These are phyloP conservation scores for Neogale vison DNA, from an alignment of 2,113 vertebrate species.

Conservation along the genomic window DNA sequence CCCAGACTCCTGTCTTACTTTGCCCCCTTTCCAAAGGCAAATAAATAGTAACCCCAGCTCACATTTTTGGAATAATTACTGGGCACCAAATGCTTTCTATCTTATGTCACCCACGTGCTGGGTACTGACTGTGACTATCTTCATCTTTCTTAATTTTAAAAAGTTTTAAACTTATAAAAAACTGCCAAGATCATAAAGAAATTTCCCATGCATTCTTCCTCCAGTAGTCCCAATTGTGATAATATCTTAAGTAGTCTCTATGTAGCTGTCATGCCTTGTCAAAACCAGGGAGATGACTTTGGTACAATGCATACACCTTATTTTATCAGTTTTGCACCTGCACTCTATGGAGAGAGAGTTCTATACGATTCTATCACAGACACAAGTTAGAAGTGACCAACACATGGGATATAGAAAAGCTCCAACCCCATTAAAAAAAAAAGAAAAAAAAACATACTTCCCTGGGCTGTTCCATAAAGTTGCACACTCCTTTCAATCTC, in stretches of 20 bases:
- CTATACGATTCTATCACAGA: neutral
- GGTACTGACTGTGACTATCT: neutral
- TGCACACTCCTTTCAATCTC: neutral
- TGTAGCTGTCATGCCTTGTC: accelerated
- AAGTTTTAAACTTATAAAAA: neutral
- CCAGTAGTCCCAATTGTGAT: accelerated
- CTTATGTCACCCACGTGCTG: neutral
- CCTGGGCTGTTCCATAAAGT: neutral
- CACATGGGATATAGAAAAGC: neutral
- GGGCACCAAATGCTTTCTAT: neutral
- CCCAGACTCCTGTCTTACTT: neutral
- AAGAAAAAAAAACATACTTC: neutral
- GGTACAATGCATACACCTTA: neutral
- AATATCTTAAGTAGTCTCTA: accelerated
- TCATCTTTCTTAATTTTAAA: neutral
- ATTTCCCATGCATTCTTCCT: neutral
- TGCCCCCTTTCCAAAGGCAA: neutral
- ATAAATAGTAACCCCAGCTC: neutral
- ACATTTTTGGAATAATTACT: neutral
- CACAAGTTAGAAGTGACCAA: neutral
- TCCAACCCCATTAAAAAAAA: neutral
- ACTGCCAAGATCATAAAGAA: neutral
- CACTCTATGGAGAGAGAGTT: neutral
- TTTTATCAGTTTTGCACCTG: neutral
- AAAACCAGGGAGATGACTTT: neutral